Evolutionary conservation across 2,113 vertebrate species (phyloP).

Genomic region (Podilymbus podiceps): DNA sequence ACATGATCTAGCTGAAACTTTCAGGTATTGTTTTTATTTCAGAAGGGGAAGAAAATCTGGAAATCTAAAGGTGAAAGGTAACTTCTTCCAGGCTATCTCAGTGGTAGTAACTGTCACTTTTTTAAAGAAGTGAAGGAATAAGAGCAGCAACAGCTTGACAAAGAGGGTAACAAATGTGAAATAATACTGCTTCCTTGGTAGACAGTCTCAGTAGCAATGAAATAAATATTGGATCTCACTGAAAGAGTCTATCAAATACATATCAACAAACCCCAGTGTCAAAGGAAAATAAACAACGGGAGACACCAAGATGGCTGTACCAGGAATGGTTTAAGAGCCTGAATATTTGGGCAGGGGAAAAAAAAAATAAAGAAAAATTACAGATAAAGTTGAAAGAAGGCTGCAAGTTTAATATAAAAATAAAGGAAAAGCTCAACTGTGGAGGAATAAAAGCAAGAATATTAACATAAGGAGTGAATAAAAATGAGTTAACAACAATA

Average conservation of each 20-base stretch:
- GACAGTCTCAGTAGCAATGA: neutral
- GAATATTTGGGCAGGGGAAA: neutral
- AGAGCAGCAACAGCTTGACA: neutral
- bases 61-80: neutral
- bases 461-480: neutral
- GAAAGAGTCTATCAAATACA: neutral
- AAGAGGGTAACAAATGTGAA: constrained; percentile 27
- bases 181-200: neutral
- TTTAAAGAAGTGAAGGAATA: neutral
- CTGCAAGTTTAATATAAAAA: neutral
- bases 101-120: neutral
- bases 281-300: neutral
- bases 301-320: neutral
- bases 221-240: neutral
- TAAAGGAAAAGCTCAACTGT: neutral
- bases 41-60: neutral
- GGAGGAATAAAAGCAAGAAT: neutral
- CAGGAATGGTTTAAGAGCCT: neutral
- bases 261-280: neutral
- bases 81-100: neutral
- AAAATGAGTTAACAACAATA: neutral
- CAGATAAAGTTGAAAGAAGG: neutral
- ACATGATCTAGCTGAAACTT: neutral
- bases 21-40: neutral
- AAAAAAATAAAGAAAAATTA: neutral